Base-by-base conservation (phyloP, 92 coral and sea anemone genomes). In the Muricea muricata region DNA sequence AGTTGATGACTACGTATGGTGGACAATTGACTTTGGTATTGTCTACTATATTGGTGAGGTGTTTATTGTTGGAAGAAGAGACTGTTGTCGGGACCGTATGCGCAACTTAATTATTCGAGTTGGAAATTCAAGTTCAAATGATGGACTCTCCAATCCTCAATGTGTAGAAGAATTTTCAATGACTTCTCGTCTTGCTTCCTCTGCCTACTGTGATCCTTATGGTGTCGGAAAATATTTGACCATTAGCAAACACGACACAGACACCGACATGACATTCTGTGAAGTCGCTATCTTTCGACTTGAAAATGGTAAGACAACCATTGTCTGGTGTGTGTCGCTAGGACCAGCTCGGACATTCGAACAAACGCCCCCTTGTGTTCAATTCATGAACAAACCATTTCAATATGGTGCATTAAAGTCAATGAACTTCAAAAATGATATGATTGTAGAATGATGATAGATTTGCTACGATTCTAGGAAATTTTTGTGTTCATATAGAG, bases 211-310 rank as follows among this genome's bases (percentile, higher is more conserved):
- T 42, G 6, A 68, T 1, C 75, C 75, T 1, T 31, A 31, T 20
- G 45, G 42, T 14, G 30, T 6, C 15, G 75, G 75, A 35, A 12
- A 47, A 32, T 68, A 28, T 35, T 23, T 68, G 21, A 68, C 75
- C 47, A 35, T 68, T 15, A 4, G 45, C 15, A 68, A 10, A 14
- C 5, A 11, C 14, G 75, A 32, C 6, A n/a, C n/a, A n/a, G 42
- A 9, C 13, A 6, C 1, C 6, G 34, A 0, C 34, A 12, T 68
- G 20, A 68, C 75, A 10, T 9, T 68, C 33, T 28, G 41, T 32
- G 75, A 68, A 32, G 75, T 68, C 4, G 41, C 75, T 32, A n/a
- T 68, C 29, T 68, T 68, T 32, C 45, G 33, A 42, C 1, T 68
- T 8, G 75, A 68, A 4, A 68, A 68, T 35, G 75, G 75, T 68